A percentile compares a stretch with the other conserved stretches of the same genome.
Conservation (phyloP, 2,888 invertebrate species). For the Cosmia pyralina region DNA sequence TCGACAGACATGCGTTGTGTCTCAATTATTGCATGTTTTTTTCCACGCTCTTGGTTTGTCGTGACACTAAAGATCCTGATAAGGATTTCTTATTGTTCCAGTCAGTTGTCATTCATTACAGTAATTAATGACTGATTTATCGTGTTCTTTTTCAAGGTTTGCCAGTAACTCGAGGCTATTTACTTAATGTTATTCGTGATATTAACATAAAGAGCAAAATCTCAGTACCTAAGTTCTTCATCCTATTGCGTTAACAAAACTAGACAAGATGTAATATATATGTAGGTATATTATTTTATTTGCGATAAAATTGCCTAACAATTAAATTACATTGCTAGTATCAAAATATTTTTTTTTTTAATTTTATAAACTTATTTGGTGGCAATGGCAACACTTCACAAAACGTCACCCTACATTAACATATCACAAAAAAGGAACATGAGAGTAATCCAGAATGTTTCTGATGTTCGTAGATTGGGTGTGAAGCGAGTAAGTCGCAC, state of each 20-base stretch:
- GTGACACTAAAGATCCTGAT: conserved; percentile 51
- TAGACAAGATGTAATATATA: not conserved
- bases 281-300: not conserved
- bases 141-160: conserved; percentile 54
- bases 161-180: conserved; percentile 12
- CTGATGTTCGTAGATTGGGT: conserved; percentile 78
- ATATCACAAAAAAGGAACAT: conserved; percentile 35
- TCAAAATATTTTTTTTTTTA: too few species aligned
- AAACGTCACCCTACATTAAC: conserved; percentile 38
- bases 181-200: conserved; percentile 42
- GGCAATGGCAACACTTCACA: conserved; percentile 26
- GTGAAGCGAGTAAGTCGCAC: conserved; percentile 70
- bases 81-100: conserved; percentile 59
- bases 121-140: conserved; percentile 52
- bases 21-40: conserved; percentile 46
- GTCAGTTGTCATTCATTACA: conserved; percentile 36
- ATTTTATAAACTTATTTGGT: not conserved
- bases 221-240: not conserved
- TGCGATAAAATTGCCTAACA: not conserved
- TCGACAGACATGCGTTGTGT: conserved; percentile 38
- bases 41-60: conserved; percentile 34
- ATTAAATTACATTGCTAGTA: not conserved
- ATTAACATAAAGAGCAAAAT: conserved; percentile 20
- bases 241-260: not conserved
- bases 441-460: conserved; percentile 63